Percentiles rank a stretch among this genome's conserved stretches.
phyloP scores from a whole-genome alignment of 1,140 invertebrate species.

The Nylanderia fulva region DNA sequence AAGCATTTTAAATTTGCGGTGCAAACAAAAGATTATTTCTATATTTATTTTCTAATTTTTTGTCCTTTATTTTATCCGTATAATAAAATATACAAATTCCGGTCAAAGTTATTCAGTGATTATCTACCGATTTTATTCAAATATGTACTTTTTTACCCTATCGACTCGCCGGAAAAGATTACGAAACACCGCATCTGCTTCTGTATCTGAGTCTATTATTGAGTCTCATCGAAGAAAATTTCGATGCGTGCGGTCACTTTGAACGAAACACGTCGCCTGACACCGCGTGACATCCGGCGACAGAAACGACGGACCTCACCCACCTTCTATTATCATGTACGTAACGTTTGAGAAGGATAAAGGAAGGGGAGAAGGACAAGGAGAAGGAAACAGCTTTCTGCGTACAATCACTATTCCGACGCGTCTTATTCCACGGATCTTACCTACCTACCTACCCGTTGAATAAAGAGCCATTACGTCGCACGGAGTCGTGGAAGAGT shows the following conservation, averaged over 20 bases:
- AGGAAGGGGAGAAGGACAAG: neutral
- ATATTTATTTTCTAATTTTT: neutral
- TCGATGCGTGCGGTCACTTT: constrained; percentile 64
- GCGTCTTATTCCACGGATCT: constrained; percentile 23
- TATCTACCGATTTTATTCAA: neutral
- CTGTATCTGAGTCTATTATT: neutral
- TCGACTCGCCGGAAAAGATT: constrained; percentile 10
- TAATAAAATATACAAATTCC: neutral
- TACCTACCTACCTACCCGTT: constrained; percentile 16
- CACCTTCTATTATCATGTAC: constrained; percentile 74
- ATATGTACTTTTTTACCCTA: neutral
- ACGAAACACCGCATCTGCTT: constrained; percentile 1
- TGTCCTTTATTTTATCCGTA: neutral
- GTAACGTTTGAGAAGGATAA: constrained; percentile 42
- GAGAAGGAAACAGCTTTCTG: constrained; percentile 58
- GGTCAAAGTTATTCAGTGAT: neutral
- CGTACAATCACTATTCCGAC: constrained; percentile 47
- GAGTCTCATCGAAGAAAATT: constrained; percentile 24
- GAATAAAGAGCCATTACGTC: constrained; percentile 50
- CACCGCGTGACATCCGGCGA: constrained; percentile 77
- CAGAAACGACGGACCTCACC: constrained; percentile 68
- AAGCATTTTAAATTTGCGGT: neutral
- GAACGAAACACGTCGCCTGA: constrained; percentile 56
- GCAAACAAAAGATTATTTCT: neutral
- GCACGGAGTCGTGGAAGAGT: neutral